Base-by-base conservation (phyloP, 1,140 invertebrate species). In the Liolophura sinensis region DNA sequence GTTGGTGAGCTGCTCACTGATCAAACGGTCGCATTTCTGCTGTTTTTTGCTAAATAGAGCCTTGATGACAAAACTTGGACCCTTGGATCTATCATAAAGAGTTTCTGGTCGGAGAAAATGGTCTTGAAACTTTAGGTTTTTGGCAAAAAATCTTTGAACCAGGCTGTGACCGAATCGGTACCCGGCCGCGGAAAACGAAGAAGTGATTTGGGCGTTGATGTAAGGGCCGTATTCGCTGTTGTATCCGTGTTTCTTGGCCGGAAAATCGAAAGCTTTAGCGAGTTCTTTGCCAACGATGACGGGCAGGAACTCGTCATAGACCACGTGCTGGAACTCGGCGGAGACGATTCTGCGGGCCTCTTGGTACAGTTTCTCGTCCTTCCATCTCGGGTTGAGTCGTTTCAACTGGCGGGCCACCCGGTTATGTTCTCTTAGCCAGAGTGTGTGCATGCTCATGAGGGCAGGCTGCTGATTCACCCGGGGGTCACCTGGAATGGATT, bases 351-450 rank as follows among this genome's bases (percentile, higher is more conserved):
- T 90, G 88, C 67, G 86, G 0, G 92, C 89, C 79, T 96, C 94
- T 85, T 97, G 94, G 80, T 91, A 98, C 0, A 97, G 75, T 57
- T 87, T 92, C 68, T 99, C 95, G 0, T 95, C 93, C 71, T 93
- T 89, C 96, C 96, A 99, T 67, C 92, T 90, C 0, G 93, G 91
- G 85, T 98, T 98, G 7, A 95, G 81, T n/a, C 87, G 79, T 60
- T 88, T 88, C 14, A 99, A 84, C 75, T 88, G 86, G 15, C 82
- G 85, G 15, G 95, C 96, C 47, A 99, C 87, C 60, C 95, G 87
- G 78, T 99, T 99, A 81, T 99, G 97, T 79, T 99, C 95, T 22
- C 97, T 84, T 82, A 99, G 89, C 92, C 93, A 99, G 57, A 99
- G 84, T 0, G 95, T 98, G 79, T 99, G 97, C 91, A 99, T 96